phyloP scores from a whole-genome alignment of 2,797 vertebrate species.

The Hemibagrus guttatus region DNA sequence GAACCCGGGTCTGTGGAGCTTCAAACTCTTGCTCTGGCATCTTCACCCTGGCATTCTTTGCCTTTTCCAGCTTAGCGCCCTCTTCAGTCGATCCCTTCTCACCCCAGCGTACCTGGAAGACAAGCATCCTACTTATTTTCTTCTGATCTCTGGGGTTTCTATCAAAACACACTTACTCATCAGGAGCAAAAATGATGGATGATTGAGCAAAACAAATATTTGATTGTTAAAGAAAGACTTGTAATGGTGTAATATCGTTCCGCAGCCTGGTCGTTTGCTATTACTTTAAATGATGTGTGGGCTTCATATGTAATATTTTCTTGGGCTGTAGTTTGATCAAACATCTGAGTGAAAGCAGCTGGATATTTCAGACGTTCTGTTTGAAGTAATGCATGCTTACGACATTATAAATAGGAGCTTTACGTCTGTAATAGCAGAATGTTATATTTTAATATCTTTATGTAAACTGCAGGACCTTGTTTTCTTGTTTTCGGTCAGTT shows the following conservation, averaged over 20 bases:
- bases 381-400: background rate
- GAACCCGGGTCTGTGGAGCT: constrained; percentile 75
- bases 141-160: background rate
- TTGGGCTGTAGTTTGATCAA: background rate
- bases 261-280: constrained; percentile 8
- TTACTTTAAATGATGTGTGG: constrained; percentile 13
- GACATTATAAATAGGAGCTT: background rate
- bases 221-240: background rate
- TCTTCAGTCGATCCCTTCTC: constrained; percentile 97
- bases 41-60: constrained; percentile 95
- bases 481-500: background rate
- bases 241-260: background rate
- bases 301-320: background rate
- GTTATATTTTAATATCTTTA: too few relatives aligned
- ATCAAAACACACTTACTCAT: background rate
- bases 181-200: background rate
- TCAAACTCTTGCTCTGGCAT: constrained; percentile 94
- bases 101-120: constrained; percentile 91
- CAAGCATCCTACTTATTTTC: background rate
- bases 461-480: background rate
- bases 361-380: background rate
- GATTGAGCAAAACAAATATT: background rate
- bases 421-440: background rate
- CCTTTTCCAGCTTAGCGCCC: constrained; percentile 96
- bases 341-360: constrained; percentile 15